phyloP scores from a whole-genome alignment of 2,113 vertebrate species.

The Psephotus haematonotus region DNA sequence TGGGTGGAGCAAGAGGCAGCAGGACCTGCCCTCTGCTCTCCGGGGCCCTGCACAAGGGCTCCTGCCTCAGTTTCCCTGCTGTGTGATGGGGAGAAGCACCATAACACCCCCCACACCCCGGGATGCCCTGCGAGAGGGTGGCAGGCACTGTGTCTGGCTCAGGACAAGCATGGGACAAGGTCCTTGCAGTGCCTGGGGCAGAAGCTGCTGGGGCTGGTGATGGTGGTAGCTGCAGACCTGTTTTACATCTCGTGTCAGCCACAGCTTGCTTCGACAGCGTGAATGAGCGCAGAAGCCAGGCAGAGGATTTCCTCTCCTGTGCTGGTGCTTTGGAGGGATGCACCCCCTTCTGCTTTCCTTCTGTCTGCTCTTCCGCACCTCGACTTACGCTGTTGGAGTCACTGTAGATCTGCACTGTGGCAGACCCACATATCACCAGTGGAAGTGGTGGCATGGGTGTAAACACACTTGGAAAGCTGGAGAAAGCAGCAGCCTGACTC shows the following conservation, averaged over 20 bases:
- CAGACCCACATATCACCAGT: background rate
- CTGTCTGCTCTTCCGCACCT: accelerated
- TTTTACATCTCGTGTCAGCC: background rate
- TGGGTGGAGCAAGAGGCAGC: conserved; percentile 17
- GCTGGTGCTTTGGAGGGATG: background rate
- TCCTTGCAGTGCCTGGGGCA: background rate
- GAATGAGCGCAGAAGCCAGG: accelerated
- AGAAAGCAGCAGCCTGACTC: background rate
- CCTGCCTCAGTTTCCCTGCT: conserved; percentile 7
- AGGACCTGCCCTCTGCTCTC: background rate
- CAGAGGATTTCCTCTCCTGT: background rate
- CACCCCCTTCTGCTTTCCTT: background rate
- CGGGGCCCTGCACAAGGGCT: background rate
- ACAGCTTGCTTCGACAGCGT: background rate
- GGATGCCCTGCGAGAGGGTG: background rate
- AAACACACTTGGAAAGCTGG: background rate
- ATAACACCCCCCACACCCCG: accelerated
- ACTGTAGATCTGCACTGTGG: background rate
- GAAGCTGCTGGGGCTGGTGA: background rate
- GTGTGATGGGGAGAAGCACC: background rate
- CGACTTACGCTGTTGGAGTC: background rate
- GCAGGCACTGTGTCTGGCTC: background rate
- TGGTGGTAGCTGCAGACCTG: background rate
- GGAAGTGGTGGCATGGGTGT: background rate
- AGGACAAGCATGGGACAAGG: background rate